Evolutionary conservation across 2,113 vertebrate species (phyloP), one percentile per base, ranked within the genome.

Genomic region (Neolamprologus longior): DNA sequence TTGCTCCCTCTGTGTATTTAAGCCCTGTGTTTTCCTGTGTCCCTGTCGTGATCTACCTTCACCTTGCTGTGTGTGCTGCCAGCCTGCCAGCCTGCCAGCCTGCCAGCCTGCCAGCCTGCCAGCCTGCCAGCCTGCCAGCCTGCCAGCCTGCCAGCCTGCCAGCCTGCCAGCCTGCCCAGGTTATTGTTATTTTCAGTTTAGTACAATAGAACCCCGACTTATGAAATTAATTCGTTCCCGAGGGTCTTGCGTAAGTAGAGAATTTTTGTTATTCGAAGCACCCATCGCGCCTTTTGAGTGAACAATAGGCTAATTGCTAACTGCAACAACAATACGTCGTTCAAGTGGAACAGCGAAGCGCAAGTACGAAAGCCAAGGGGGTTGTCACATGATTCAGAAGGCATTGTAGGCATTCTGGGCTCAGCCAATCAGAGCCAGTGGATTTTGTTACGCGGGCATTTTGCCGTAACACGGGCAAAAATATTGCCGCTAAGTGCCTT

Each of bases 11-110:
- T 26, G 11, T 26, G 54, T 57, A 57, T 57, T 8, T 57, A 57
- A 14, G 54, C 54, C 24, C 54, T 26, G 24, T 57, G 7, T 57
- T 57, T 57, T 26, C 0, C 12, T 57, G 7, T 57, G 54, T 57
- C 12, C 0, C 1, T 26, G 54, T 57, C 0, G 7, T 0, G 12
- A 57, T 26, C 54, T 26, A 57, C 54, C 11, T 1, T 26, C 53
- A 2, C 6, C 53, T 55, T 24, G 10, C n/a, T 6, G 50, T 53
- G 19, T 2, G 19, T 53, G 19, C 47, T n/a, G 17, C 1, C 17
- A 9, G 50, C 0, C 2, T 35, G 37, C 37, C 15, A 17, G 45
- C n/a, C 47, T n/a, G 17, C 1, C 17, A 9, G 50, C 0, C 2
- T 35, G 37, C 37, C 15, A 17, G 45, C n/a, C 47, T n/a, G 17